phyloP scores from a whole-genome alignment of 2,888 invertebrate genomes.

The Cephonodes hylas region DNA sequence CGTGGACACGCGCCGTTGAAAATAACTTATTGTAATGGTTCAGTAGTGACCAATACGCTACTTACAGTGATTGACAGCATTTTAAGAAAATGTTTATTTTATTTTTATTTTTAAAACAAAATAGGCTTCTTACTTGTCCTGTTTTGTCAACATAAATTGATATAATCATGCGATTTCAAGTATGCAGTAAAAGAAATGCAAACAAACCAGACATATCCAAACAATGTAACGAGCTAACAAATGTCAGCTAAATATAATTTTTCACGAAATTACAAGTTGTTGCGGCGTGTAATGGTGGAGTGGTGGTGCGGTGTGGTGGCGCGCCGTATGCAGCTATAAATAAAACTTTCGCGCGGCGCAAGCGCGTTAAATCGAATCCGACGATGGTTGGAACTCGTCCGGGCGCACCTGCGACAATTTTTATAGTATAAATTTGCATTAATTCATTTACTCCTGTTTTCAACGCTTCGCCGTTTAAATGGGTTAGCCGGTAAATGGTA shows the following conservation, averaged over 20 bases:
- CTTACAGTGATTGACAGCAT: too few species aligned
- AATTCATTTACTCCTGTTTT: conserved; percentile 80
- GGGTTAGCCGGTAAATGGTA: conserved; percentile 80
- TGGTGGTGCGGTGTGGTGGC: conserved; percentile 27
- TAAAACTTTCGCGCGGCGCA: conserved; percentile 72
- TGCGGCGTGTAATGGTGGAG: conserved; percentile 1
- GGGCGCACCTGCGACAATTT: conserved; percentile 80
- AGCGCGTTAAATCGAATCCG: conserved; percentile 78
- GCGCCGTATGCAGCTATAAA: conserved; percentile 59
- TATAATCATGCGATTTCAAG: not conserved
- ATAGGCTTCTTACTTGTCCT: not conserved
- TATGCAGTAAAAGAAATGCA: not conserved
- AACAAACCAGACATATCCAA: not conserved
- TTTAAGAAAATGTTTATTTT: too few species aligned
- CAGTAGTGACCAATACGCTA: too few species aligned
- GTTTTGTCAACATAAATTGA: not conserved
- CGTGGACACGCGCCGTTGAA: too few species aligned
- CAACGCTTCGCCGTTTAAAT: conserved; percentile 70
- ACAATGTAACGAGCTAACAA: conserved; percentile 9
- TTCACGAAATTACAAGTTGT: conserved; percentile 39
- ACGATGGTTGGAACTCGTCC: conserved; percentile 75
- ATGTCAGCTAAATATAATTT: conserved; percentile 17
- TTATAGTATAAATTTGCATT: conserved; percentile 81
- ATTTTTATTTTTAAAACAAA: not conserved
- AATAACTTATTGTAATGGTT: too few species aligned